Conservation (phyloP, 2,113 vertebrate species). For the Bombycilla garrulus region DNA sequence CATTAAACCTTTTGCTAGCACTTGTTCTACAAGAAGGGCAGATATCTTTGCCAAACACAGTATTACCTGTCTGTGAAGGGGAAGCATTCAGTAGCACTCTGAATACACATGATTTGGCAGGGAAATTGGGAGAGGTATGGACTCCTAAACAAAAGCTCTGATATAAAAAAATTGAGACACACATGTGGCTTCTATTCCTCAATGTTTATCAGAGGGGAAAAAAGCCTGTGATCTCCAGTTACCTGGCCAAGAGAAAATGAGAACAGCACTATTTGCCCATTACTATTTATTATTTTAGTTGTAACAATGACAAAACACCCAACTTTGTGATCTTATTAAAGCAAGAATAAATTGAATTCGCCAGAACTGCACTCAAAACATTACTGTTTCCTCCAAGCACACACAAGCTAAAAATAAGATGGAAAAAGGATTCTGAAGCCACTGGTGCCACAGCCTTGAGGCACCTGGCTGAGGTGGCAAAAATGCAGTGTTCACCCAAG, state of each 20-base stretch:
- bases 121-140: background rate
- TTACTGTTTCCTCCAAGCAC: background rate
- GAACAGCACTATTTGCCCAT: background rate
- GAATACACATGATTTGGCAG: background rate
- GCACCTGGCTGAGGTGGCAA: background rate
- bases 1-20: background rate
- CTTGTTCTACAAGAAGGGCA: background rate
- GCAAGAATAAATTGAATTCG: background rate
- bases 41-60: background rate
- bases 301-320: background rate
- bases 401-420: background rate
- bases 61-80: background rate
- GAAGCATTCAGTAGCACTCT: background rate
- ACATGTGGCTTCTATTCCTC: background rate
- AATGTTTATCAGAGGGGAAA: rapidly evolving
- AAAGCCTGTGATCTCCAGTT: background rate
- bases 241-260: background rate
- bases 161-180: background rate
- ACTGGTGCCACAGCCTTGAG: background rate
- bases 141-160: background rate
- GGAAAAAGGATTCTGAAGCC: background rate
- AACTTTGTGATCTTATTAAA: background rate
- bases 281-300: background rate
- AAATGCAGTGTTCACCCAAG: background rate
- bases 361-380: background rate